Conservation (phyloP, 2,113 vertebrate genomes). For the Loxodonta africana region DNA sequence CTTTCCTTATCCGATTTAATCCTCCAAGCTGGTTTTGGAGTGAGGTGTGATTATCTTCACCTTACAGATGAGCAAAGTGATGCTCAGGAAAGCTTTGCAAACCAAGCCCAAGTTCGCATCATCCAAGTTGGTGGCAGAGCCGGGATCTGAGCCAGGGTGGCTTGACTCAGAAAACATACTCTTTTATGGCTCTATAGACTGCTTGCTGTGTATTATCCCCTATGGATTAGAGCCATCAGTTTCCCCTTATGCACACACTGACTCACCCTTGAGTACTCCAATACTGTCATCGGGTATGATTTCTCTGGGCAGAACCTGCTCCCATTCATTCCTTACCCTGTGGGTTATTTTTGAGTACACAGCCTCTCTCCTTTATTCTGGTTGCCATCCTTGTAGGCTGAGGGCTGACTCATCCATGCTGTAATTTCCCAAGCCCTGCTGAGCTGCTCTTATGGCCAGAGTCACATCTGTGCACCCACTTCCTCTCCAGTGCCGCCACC, state of each 20-base stretch:
- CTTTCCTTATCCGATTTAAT: not conserved
- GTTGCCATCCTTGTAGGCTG: conserved; percentile 29
- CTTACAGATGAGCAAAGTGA: not conserved
- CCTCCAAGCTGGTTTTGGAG: not conserved
- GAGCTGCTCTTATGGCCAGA: accelerated
- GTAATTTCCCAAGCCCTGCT: not conserved
- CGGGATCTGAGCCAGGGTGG: conserved; percentile 16
- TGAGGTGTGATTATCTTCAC: not conserved
- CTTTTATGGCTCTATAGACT: not conserved
- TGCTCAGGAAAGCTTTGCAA: not conserved
- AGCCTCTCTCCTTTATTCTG: not conserved
- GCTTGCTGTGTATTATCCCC: not conserved
- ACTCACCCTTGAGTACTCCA: not conserved
- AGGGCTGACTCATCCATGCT: conserved; percentile 14
- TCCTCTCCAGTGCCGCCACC: not conserved
- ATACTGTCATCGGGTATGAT: not conserved
- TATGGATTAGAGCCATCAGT: not conserved
- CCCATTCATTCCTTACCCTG: not conserved
- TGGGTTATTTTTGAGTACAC: not conserved
- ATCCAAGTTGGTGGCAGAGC: not conserved
- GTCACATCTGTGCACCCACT: conserved; percentile 40
- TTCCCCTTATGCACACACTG: not conserved
- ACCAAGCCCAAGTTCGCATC: not conserved
- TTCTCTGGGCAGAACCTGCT: not conserved
- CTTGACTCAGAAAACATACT: not conserved